A percentile compares a stretch with the other conserved stretches of the same genome.
Conservation (phyloP, 37 sponge, comb jelly and placozoan genomes). For the Lycopodina hypogea region DNA sequence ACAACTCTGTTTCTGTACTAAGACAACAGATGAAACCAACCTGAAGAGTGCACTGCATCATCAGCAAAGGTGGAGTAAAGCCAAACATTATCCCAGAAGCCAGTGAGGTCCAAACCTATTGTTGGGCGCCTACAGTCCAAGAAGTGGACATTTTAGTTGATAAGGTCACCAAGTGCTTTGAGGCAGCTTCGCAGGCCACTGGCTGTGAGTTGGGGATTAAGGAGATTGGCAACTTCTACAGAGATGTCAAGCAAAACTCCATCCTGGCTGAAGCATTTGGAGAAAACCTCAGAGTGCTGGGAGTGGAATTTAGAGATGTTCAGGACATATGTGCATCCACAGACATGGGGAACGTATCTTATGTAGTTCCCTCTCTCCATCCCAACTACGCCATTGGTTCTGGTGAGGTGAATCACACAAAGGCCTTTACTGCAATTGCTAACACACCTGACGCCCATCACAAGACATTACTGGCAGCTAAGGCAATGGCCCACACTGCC, state of each 20-base stretch:
- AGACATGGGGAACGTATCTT: slow-evolving; percentile 90
- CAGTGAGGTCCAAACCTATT: slow-evolving; percentile 36
- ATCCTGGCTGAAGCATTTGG: slow-evolving; percentile 37
- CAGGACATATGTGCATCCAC: slow-evolving; percentile 41
- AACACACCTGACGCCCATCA: slow-evolving; percentile 65
- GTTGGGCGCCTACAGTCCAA: slow-evolving; percentile 61
- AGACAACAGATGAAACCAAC: slow-evolving; percentile 89
- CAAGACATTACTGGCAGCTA: slow-evolving; percentile 60
- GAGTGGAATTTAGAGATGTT: background rate
- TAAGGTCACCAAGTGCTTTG: slow-evolving; percentile 54
- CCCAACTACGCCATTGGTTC: slow-evolving; percentile 66
- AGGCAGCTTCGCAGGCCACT: slow-evolving; percentile 74
- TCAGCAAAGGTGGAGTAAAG: slow-evolving; percentile 78
- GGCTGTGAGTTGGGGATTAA: slow-evolving; percentile 70
- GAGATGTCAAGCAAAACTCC: slow-evolving; percentile 53
- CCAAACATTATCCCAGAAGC: slow-evolving; percentile 83
- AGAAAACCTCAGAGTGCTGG: slow-evolving; percentile 24
- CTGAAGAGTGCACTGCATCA: slow-evolving; percentile 84
- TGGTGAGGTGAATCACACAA: slow-evolving; percentile 68
- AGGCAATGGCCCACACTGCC: slow-evolving; percentile 74
- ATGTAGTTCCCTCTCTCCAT: slow-evolving; percentile 81
- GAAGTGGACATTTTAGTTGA: slow-evolving; percentile 51
- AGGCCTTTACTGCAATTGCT: slow-evolving; percentile 59
- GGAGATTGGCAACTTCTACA: slow-evolving; percentile 3
- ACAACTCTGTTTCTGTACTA: slow-evolving; percentile 70